Percentiles rank a stretch among this genome's conserved stretches.
Evolutionary conservation across 1,140 invertebrate species (phyloP).

Genomic region (Trachymyrmex cornetzi): DNA sequence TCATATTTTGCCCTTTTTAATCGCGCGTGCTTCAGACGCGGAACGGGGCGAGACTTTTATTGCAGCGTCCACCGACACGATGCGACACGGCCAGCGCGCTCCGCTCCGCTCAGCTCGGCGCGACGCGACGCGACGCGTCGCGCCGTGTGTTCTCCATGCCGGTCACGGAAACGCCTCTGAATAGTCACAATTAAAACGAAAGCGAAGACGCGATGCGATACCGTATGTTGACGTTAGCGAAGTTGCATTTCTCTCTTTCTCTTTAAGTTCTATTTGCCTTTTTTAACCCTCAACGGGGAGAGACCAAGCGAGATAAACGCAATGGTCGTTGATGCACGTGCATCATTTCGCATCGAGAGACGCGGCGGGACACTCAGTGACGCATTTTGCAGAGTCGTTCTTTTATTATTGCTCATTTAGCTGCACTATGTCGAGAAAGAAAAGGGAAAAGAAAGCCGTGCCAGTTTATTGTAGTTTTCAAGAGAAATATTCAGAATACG

Average conservation of each 20-base stretch:
- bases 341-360: background rate
- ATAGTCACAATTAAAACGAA: conserved; percentile 74
- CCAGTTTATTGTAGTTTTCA: background rate
- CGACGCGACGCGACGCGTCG: conserved; percentile 7
- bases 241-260: background rate
- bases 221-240: conserved; percentile 18
- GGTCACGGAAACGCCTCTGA: conserved; percentile 70
- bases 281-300: background rate
- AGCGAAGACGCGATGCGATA: conserved; percentile 52
- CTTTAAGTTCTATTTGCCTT: background rate
- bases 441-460: background rate
- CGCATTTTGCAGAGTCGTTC: background rate
- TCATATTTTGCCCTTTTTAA: conserved; percentile 77
- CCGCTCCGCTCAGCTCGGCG: conserved; percentile 9
- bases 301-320: background rate
- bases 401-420: conserved; percentile 18
- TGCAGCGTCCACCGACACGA: conserved; percentile 8
- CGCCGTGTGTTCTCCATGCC: conserved; percentile 63
- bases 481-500: background rate
- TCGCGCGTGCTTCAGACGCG: conserved; percentile 74
- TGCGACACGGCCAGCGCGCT: conserved; percentile 29
- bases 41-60: conserved; percentile 68
- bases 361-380: background rate
- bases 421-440: background rate
- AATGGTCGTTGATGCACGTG: conserved; percentile 2